Percentiles rank a stretch among this genome's conserved stretches.
These are phyloP conservation scores for Bungarus multicinctus DNA, from an alignment of 2,113 vertebrate species.

Conservation along the genomic window DNA sequence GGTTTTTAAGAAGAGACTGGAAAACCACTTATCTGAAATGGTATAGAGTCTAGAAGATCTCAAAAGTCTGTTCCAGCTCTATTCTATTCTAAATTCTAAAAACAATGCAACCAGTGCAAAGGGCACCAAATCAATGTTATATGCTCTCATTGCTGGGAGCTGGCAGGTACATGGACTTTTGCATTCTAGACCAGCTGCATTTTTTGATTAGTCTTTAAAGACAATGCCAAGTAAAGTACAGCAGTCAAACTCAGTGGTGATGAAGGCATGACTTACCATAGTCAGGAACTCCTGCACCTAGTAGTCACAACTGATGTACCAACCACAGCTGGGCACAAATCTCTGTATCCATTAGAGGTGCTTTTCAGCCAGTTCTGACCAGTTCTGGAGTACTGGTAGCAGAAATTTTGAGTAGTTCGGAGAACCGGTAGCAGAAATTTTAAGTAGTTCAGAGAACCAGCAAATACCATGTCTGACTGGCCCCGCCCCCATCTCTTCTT, in stretches of 20 bases:
- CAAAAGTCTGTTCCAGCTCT: no score
- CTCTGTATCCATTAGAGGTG: neutral
- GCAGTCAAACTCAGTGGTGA: neutral
- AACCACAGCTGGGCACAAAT: neutral
- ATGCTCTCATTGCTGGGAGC: neutral
- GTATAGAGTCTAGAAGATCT: no score
- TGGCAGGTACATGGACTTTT: neutral
- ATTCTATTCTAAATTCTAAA: neutral
- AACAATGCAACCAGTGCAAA: neutral
- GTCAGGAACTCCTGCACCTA: neutral
- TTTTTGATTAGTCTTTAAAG: neutral
- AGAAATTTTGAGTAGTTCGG: no score
- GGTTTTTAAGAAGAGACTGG: no score
- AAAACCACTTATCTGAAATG: no score
- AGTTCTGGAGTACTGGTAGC: no score
- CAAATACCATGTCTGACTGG: no score
- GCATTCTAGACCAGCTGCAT: neutral
- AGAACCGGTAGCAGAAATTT: no score
- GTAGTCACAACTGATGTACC: neutral
- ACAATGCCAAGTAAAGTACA: neutral
- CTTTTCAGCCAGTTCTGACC: no score
- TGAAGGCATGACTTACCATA: neutral
- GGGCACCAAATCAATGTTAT: neutral
- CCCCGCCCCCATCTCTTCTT: no score
- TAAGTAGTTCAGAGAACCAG: no score